A percentile compares a stretch with the other conserved stretches of the same genome.
These are phyloP conservation scores for Gobio occitaniae DNA, from an alignment of 2,797 vertebrate genomes.

Conservation along the genomic window DNA sequence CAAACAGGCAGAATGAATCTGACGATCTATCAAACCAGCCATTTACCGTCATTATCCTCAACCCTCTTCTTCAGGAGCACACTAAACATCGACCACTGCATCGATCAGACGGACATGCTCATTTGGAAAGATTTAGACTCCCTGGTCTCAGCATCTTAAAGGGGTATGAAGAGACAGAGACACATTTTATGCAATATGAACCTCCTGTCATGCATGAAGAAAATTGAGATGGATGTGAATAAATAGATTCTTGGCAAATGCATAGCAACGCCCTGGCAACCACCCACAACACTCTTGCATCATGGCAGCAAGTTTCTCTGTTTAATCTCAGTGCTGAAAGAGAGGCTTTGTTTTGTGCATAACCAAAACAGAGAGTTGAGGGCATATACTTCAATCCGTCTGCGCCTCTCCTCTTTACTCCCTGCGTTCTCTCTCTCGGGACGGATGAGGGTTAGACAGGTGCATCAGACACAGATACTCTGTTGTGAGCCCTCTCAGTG, in stretches of 20 bases:
- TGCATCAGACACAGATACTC: slow-evolving; percentile 59
- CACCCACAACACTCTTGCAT: not conserved
- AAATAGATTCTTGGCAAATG: not conserved
- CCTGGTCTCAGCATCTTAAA: slow-evolving; percentile 47
- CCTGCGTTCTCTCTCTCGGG: slow-evolving; percentile 19
- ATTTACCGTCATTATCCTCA: slow-evolving; percentile 43
- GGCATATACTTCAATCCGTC: slow-evolving; percentile 40
- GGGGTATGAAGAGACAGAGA: slow-evolving; percentile 38
- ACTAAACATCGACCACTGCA: slow-evolving; percentile 63
- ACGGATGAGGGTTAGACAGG: slow-evolving; percentile 57
- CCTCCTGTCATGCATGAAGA: not conserved
- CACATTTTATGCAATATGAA: not conserved
- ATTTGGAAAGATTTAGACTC: slow-evolving; percentile 61
- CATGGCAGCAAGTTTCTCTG: slow-evolving; percentile 3
- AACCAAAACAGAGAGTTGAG: slow-evolving; percentile 10
- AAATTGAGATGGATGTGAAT: not conserved
- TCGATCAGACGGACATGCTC: slow-evolving; percentile 60
- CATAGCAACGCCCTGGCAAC: not conserved
- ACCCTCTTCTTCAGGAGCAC: slow-evolving; percentile 40
- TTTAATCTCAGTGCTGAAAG: slow-evolving; percentile 66
- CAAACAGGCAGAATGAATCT: slow-evolving; percentile 24
- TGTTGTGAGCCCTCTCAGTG: slow-evolving; percentile 54
- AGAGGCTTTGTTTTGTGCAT: slow-evolving; percentile 70
- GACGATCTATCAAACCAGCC: slow-evolving; percentile 27
- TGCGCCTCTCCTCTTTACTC: slow-evolving; percentile 39